Evolutionary conservation across 2,888 invertebrate species (phyloP), one percentile per base, ranked within the genome.

Genomic region (Dryadula phaetusa): DNA sequence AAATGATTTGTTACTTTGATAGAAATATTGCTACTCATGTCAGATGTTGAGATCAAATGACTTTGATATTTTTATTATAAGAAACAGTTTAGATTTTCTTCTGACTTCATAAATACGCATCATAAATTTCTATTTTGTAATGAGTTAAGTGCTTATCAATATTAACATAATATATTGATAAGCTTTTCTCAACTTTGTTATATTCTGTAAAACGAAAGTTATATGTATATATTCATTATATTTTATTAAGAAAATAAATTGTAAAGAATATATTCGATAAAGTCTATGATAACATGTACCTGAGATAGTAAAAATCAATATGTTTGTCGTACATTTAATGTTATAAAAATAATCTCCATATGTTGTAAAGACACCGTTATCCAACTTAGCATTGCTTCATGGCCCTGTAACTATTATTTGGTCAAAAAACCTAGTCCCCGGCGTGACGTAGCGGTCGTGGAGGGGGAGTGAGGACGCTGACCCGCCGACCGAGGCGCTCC

Each of bases 371-470:
- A 1, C 52, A 52, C 40, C 40, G 60, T 28, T 60, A 60, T 46
- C 28, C 37, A 47, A 58, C 1, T 65, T 32, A 25, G 28, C 42
- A 47, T 56, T 46, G 32, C 49, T 37, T 42, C 40, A 53, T 66
- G 49, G 62, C 53, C 44, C 28, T 53, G n/a, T 66, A 46, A 53
- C 62, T 37, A 67, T 60, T 63, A 61, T 68, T 66, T 66, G 67
- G 69, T 72, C 65, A 66, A 69, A 72, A 72, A 70, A 66, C 44
- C 66, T 68, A 62, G 65, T 67, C 64, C 61, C 56, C 42, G 67
- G 71, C 63, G 79, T 88, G 87, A 87, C 88, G 89, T 85, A 82
- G 77, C 74, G 73, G 66, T 80, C 78, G 84, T 88, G 89, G 88
- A 87, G 88, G 70, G 64, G 74, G 71, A 75, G 72, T 76, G 70